Evolutionary conservation across 2,888 invertebrate species (phyloP), one percentile per base, ranked within the genome.

Genomic region (Arctia plantaginis): DNA sequence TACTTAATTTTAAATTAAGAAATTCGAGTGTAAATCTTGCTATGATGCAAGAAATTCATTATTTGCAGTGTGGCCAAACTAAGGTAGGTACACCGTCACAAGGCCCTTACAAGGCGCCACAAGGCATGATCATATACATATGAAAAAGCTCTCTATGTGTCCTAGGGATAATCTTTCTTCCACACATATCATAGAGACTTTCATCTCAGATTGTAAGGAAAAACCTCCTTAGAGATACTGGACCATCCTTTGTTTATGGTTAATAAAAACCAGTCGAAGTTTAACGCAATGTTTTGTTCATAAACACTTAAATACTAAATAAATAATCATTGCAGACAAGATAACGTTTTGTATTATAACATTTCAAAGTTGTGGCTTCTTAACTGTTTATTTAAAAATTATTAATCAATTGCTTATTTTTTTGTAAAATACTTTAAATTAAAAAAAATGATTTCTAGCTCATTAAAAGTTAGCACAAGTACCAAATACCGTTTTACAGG

Each of bases 281-380:
- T 10, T 8, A 13, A 41, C 41, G 1, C 41, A 23, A 55, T 6
- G 27, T 15, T 59, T 27, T 59, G 13, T 27, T 27, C 27, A 59
- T n/a, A 55, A 55, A n/a, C 12, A 51, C 51, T 23, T 10, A 55
- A 55, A 55, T 0, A 23, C 2, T n/a, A 59, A 44, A 15, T 44
- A 15, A 44, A 44, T 8, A 41, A 41, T 41, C 6, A n/a, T 59
- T 27, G 3, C n/a, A 59, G 59, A n/a, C 12, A 59, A 27, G 3
- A 66, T 68, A 12, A 51, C 12, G 15, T 15, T 15, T 39, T n/a
- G 6, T 4, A 7, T 15, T 18, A 33, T 35, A 69, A n/a, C 35
- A 73, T 69, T 73, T 69, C 23, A 69, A 69, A 73, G 69, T 13
- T 20, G 64, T 70, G 33, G 69, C 73, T 74, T 71, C 27, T 85